These are phyloP conservation scores for Papilio protenor DNA, from an alignment of 2,888 invertebrate species.

Conservation along the genomic window DNA sequence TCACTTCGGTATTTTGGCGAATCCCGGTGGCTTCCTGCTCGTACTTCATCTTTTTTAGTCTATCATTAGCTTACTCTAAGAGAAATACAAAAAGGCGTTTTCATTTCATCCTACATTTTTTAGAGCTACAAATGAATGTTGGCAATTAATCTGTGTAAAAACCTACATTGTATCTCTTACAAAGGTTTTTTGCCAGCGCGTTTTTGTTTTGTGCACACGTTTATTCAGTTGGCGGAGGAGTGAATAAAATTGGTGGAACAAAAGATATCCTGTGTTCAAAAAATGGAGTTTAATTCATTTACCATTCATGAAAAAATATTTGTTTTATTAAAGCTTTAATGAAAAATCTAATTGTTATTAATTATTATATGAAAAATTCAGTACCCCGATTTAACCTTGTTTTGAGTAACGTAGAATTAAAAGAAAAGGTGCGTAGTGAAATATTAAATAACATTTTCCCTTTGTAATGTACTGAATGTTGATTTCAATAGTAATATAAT, in stretches of 20 bases:
- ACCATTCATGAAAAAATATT: background rate
- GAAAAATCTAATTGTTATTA: background rate
- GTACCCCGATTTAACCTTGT: too few relatives aligned
- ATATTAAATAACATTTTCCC: background rate
- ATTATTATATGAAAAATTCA: too few relatives aligned
- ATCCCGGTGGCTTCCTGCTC: too few relatives aligned
- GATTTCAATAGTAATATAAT: conserved; percentile 24
- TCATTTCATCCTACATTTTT: background rate
- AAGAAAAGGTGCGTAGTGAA: background rate
- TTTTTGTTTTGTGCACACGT: conserved; percentile 19
- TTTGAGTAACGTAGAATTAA: background rate
- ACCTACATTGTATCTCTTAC: conserved; percentile 1
- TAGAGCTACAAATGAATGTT: background rate
- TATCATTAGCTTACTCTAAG: background rate
- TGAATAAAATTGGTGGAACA: conserved; percentile 17
- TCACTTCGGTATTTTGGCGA: too few relatives aligned
- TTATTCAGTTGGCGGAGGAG: conserved; percentile 1
- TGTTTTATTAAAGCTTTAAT: background rate
- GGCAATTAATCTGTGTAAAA: background rate
- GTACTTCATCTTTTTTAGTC: background rate
- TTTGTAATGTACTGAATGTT: conserved; percentile 3
- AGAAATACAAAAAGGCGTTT: background rate
- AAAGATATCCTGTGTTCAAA: conserved; percentile 29
- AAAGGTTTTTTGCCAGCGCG: conserved; percentile 5
- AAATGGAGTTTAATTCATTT: background rate